Conservation (phyloP, 2,888 invertebrate species). For the Epistrophe grossulariae region DNA sequence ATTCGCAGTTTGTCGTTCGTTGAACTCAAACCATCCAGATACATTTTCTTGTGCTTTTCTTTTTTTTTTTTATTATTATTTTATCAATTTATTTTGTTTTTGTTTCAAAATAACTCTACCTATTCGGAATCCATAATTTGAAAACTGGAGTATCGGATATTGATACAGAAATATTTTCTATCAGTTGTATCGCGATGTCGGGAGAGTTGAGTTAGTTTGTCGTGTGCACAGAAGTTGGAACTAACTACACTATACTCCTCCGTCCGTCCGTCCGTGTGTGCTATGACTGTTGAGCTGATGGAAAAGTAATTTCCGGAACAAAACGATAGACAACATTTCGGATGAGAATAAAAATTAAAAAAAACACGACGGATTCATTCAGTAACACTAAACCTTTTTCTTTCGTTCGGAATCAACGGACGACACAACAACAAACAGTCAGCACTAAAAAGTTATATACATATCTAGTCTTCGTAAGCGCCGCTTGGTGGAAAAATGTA, state of each 20-base stretch:
- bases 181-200: constrained; percentile 42
- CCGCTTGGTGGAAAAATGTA: constrained; percentile 34
- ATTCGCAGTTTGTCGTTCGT: constrained; percentile 76
- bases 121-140: constrained; percentile 51
- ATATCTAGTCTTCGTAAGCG: not conserved
- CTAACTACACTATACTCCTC: not conserved
- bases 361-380: not conserved
- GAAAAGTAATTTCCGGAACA: constrained; percentile 73
- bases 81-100: constrained; percentile 3
- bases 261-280: constrained; percentile 5
- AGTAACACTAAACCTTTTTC: not conserved
- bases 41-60: constrained; percentile 14
- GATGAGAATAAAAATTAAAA: too few species aligned
- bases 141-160: constrained; percentile 52
- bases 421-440: not conserved
- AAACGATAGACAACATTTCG: constrained; percentile 45
- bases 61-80: constrained; percentile 12
- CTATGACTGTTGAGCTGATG: constrained; percentile 55
- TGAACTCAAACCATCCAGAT: constrained; percentile 72
- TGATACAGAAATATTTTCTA: constrained; percentile 69
- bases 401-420: constrained; percentile 27
- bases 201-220: constrained; percentile 34
- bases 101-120: constrained; percentile 44
- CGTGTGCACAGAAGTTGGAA: constrained; percentile 9
- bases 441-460: too few species aligned